Conservation (phyloP, 2,888 invertebrate genomes). For the Sarcophaga caerulescens region DNA sequence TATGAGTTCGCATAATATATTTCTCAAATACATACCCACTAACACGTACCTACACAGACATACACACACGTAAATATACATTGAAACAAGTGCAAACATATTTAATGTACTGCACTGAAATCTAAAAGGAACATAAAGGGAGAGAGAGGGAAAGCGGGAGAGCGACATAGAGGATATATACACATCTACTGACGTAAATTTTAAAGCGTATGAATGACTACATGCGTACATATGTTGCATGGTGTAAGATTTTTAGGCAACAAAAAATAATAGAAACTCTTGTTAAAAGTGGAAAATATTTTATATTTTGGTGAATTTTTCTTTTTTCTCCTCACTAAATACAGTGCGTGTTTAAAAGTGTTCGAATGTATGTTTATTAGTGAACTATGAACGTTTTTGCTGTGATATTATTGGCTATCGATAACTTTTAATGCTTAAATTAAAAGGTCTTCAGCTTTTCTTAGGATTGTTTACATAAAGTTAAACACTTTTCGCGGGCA, state of each 20-base stretch:
- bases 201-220: neutral
- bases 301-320: neutral
- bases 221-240: neutral
- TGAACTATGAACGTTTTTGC: too few species aligned
- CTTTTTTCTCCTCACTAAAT: neutral
- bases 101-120: neutral
- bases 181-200: neutral
- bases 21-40: constrained; percentile 50
- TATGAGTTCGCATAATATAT: constrained; percentile 63
- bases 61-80: neutral
- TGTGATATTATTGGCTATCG: too few species aligned
- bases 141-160: too few species aligned
- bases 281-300: neutral
- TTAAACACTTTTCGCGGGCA: too few species aligned
- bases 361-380: too few species aligned
- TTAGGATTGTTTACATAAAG: too few species aligned
- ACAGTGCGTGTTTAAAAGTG: too few species aligned
- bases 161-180: neutral
- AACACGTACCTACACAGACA: too few species aligned
- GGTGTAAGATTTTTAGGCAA: neutral
- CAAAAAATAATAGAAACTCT: neutral
- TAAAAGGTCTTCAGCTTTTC: too few species aligned
- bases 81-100: neutral
- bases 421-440: too few species aligned
- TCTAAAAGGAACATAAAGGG: neutral